Evolutionary conservation across 1,140 invertebrate species (phyloP).

Genomic region (Nasonia giraulti): DNA sequence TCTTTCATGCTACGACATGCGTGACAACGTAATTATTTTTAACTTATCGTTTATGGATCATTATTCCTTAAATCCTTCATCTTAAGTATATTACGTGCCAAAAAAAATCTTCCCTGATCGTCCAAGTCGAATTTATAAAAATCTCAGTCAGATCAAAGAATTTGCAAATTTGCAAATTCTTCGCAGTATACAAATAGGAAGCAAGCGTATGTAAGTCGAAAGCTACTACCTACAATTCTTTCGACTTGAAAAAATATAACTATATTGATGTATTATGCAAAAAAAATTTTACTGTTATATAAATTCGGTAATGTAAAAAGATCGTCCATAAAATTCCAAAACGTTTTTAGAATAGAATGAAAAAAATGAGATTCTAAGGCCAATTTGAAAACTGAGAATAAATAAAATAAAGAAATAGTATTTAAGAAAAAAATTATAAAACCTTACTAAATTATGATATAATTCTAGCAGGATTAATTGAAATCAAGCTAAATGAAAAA

Average conservation of each 20-base stretch:
- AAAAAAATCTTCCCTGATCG: neutral
- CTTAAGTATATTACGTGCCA: constrained; percentile 26
- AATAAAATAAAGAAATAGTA: neutral
- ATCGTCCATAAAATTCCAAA: neutral
- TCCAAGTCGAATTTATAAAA: constrained; percentile 39
- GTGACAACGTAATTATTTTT: constrained; percentile 22
- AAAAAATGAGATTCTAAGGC: neutral
- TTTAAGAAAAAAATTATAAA: neutral
- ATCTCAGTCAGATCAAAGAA: constrained; percentile 38
- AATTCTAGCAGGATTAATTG: neutral
- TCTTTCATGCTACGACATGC: constrained; percentile 15
- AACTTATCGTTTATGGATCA: neutral
- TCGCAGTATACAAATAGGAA: constrained; percentile 36
- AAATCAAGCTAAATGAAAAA: neutral
- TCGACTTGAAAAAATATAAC: constrained; percentile 21
- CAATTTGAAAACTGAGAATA: neutral
- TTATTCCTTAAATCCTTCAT: constrained; percentile 15
- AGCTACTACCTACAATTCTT: no score
- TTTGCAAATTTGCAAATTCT: constrained; percentile 16
- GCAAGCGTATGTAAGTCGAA: neutral
- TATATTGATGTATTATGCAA: constrained; percentile 45
- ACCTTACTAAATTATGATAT: no score
- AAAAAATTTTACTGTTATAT: neutral
- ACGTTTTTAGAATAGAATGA: constrained; percentile 24
- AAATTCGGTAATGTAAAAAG: neutral